These are phyloP conservation scores for Drosophila meridiana DNA, from an alignment of 2,888 invertebrate genomes.

Conservation along the genomic window DNA sequence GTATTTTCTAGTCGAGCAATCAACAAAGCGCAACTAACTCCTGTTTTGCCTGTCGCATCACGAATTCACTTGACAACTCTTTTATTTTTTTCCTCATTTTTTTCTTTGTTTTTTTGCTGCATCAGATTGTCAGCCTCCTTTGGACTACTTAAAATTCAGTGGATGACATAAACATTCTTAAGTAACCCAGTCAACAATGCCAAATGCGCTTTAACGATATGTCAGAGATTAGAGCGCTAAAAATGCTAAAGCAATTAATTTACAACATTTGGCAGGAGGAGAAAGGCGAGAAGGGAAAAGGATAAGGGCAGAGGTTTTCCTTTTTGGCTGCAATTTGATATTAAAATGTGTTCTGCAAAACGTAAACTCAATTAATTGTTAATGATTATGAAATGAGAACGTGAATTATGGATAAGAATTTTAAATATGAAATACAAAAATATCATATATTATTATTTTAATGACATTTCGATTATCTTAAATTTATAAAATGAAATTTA, in stretches of 20 bases:
- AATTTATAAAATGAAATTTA: background rate
- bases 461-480: background rate
- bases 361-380: background rate
- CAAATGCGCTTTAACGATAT: slow-evolving; percentile 76
- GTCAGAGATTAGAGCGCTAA: slow-evolving; percentile 70
- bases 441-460: too few species aligned
- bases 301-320: background rate
- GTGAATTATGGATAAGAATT: background rate
- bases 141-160: slow-evolving; percentile 77
- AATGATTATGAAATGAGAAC: too few species aligned
- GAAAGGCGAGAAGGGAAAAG: background rate
- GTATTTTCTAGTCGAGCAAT: background rate
- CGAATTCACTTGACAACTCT: slow-evolving; percentile 79
- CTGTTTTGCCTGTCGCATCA: slow-evolving; percentile 58
- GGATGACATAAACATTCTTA: slow-evolving; percentile 76
- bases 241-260: slow-evolving; percentile 68
- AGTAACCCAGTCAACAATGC: slow-evolving; percentile 67
- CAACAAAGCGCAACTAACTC: background rate
- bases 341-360: slow-evolving; percentile 7
- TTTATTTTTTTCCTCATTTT: slow-evolving; percentile 43
- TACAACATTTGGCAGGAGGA: slow-evolving; percentile 28
- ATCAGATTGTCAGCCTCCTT: slow-evolving; percentile 53
- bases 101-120: slow-evolving; percentile 36
- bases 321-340: slow-evolving; percentile 28
- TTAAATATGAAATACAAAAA: too few species aligned